These are phyloP conservation scores for Sebastes vulpes DNA, from an alignment of 2,797 vertebrate species.

Conservation along the genomic window DNA sequence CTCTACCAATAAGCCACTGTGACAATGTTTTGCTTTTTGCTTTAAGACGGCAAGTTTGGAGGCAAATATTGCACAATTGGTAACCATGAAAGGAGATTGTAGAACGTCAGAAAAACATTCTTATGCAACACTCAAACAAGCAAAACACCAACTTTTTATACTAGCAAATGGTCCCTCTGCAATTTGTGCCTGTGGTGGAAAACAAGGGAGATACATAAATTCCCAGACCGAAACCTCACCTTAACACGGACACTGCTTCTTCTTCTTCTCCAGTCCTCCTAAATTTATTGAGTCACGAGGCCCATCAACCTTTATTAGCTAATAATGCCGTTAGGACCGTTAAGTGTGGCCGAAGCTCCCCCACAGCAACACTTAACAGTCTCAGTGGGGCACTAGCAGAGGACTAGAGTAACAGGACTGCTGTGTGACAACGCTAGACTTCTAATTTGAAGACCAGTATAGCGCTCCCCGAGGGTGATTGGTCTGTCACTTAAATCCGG, in stretches of 20 bases:
- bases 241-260: conserved; percentile 17
- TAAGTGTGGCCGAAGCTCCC: conserved; percentile 67
- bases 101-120: background rate
- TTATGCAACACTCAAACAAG: background rate
- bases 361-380: conserved; percentile 70
- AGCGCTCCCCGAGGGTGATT: conserved; percentile 27
- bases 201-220: conserved; percentile 16
- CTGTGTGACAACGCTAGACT: conserved; percentile 67
- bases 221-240: conserved; percentile 25
- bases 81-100: background rate
- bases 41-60: background rate
- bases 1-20: background rate
- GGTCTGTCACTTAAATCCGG: conserved; percentile 29
- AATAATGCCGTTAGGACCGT: conserved; percentile 80
- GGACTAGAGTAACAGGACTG: conserved; percentile 53
- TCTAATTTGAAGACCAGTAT: conserved; percentile 62
- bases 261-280: conserved; percentile 43
- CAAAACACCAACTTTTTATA: background rate
- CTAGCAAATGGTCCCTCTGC: background rate
- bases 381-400: conserved; percentile 51
- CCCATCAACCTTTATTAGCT: conserved; percentile 83
- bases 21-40: background rate
- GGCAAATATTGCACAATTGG: background rate
- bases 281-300: conserved; percentile 68
- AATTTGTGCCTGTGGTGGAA: background rate